Conservation (phyloP, 2,888 invertebrate species). For the Timandra comae region DNA sequence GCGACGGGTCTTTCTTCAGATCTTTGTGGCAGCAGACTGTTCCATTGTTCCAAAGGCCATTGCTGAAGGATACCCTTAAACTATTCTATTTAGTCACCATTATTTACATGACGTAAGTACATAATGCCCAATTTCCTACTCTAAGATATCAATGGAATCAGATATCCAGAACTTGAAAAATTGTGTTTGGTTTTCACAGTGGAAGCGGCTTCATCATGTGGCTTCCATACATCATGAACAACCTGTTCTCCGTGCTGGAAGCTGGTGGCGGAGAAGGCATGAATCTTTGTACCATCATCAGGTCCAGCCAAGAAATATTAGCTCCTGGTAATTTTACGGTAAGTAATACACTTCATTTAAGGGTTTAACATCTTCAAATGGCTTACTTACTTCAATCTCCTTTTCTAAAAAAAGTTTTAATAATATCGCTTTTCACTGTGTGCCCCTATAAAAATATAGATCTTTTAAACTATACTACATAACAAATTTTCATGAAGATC, state of each 20-base stretch:
- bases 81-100: slow-evolving; percentile 77
- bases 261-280: slow-evolving; percentile 52
- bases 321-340: slow-evolving; percentile 39
- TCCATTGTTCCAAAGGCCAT: slow-evolving; percentile 71
- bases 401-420: too few relatives aligned
- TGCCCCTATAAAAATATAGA: too few relatives aligned
- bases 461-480: too few relatives aligned
- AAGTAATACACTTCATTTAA: too few relatives aligned
- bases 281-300: slow-evolving; percentile 63
- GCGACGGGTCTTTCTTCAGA: slow-evolving; percentile 42
- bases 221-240: slow-evolving; percentile 72
- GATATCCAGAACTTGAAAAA: too few relatives aligned
- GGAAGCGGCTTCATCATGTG: slow-evolving; percentile 69
- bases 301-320: slow-evolving; percentile 32
- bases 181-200: too few relatives aligned
- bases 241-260: slow-evolving; percentile 58
- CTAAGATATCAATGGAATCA: too few relatives aligned
- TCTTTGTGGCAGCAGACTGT: slow-evolving; percentile 71
- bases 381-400: too few relatives aligned
- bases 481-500: too few relatives aligned
- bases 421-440: too few relatives aligned
- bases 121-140: too few relatives aligned
- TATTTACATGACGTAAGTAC: slow-evolving; percentile 72
- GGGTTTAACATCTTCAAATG: too few relatives aligned
- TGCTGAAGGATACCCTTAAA: slow-evolving; percentile 71